Evolutionary conservation across 2,797 vertebrate genomes (phyloP), one percentile per base, ranked within the genome.

Genomic region (Manis crassicaudata): DNA sequence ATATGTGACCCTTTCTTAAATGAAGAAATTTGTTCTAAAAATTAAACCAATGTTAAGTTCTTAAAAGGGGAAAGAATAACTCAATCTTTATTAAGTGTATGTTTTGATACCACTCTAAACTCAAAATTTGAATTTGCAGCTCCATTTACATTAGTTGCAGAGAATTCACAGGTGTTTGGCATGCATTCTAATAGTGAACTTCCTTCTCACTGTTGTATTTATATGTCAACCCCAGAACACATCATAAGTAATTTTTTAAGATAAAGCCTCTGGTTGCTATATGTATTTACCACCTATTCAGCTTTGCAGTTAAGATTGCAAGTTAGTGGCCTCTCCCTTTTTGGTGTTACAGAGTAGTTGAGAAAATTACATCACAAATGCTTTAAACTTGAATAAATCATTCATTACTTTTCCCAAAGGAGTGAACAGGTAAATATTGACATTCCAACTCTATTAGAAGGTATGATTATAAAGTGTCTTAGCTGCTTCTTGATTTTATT

Each of bases 41-140:
- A 23, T 40, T 87, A 94, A 84, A 60, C 70, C 20, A 82, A 3
- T 67, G 62, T 88, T 80, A 76, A 87, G 54, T 65, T 95, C 52
- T 93, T 90, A 75, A 89, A 89, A 92, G 56, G 20, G 37, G 29
- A 95, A 77, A 94, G 9, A 77, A 60, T 75, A 72, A 65, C 50
- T 84, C n/a, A 50, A 2, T 93, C 65, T 90, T 85, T 70, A 63
- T 73, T 85, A 68, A 88, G 83, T 52, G 70, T 7, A 84, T 91
- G 43, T 79, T 86, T 76, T 60, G 43, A 54, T 86, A 60, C 16
- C 8, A 87, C 16, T 56, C 12, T 82, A 77, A 79, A 93, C 32
- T 95, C 90, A 37, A 50, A 94, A 90, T 96, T 88, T 96, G 29
- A 76, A 76, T 94, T 92, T 94, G 88, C 7, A 84, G 32, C 58